These are phyloP conservation scores for Apostichopus californicus DNA, from an alignment of 35 echinoderm and acorn worm species.

Conservation along the genomic window DNA sequence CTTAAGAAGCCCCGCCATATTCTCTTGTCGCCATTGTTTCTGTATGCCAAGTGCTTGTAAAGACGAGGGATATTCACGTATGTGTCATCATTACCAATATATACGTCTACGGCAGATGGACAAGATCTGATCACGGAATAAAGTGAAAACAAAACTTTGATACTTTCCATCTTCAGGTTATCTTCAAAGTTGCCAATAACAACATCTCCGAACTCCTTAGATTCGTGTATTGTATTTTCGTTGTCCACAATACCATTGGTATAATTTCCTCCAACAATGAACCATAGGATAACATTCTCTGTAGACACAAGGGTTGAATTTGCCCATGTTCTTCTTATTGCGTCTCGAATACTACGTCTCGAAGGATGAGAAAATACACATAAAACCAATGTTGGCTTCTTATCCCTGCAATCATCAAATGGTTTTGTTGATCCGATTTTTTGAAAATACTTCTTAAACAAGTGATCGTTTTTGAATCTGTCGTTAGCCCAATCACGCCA, in stretches of 20 bases:
- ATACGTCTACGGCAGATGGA: neutral
- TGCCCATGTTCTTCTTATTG: conserved; percentile 12
- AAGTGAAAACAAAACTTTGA: conserved; percentile 26
- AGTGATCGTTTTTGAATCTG: conserved; percentile 10
- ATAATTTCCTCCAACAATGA: neutral
- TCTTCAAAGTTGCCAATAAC: conserved; percentile 44
- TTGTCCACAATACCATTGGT: neutral
- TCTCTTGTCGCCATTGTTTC: neutral
- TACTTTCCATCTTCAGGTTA: neutral
- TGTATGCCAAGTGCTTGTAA: neutral
- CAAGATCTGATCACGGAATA: neutral
- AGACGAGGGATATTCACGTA: conserved; percentile 34
- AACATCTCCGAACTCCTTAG: conserved; percentile 10
- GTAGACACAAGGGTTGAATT: neutral
- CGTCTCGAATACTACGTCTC: neutral
- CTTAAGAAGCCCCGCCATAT: neutral
- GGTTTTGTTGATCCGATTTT: neutral
- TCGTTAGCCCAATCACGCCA: neutral
- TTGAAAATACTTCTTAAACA: neutral
- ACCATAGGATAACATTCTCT: neutral
- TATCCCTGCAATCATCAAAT: neutral
- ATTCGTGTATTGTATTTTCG: neutral
- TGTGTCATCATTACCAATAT: conserved; percentile 20
- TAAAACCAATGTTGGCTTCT: neutral
- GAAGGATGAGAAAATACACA: conserved; percentile 14